These are phyloP conservation scores for Fragum fragum DNA, from an alignment of 2,888 invertebrate species.

Conservation along the genomic window DNA sequence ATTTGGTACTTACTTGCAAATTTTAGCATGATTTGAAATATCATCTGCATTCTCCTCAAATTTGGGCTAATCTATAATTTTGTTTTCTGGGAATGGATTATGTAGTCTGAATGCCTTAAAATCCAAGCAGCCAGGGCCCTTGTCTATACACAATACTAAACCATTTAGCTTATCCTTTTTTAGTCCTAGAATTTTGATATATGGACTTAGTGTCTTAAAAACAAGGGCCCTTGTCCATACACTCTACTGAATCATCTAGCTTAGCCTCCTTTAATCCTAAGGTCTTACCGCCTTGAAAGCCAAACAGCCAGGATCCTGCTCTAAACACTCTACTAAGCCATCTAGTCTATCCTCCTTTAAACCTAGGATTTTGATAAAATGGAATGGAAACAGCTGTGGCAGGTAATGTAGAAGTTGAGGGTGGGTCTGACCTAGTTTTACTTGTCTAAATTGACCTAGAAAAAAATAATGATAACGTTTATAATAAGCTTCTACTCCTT, in stretches of 20 bases:
- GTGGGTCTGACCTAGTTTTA: slow-evolving; percentile 62
- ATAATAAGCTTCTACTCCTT: no score
- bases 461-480: no score
- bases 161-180: slow-evolving; percentile 34
- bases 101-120: no score
- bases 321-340: slow-evolving; percentile 64
- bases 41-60: no score
- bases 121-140: slow-evolving; percentile 78
- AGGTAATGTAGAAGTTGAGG: slow-evolving; percentile 69
- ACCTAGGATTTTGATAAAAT: slow-evolving; percentile 69
- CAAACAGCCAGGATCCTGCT: slow-evolving; percentile 76
- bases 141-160: slow-evolving; percentile 63
- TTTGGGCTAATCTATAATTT: no score
- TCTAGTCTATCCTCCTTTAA: slow-evolving; percentile 39
- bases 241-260: slow-evolving; percentile 55
- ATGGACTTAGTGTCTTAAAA: slow-evolving; percentile 7
- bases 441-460: slow-evolving; percentile 61
- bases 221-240: slow-evolving; percentile 74
- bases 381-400: slow-evolving; percentile 76
- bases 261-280: slow-evolving; percentile 45
- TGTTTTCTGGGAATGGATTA: no score
- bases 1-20: no score
- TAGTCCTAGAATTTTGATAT: slow-evolving; percentile 58
- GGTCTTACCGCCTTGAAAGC: slow-evolving; percentile 75
- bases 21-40: no score